Base-by-base conservation (phyloP, 2,888 invertebrate species). In the Blastobasis adustella region DNA sequence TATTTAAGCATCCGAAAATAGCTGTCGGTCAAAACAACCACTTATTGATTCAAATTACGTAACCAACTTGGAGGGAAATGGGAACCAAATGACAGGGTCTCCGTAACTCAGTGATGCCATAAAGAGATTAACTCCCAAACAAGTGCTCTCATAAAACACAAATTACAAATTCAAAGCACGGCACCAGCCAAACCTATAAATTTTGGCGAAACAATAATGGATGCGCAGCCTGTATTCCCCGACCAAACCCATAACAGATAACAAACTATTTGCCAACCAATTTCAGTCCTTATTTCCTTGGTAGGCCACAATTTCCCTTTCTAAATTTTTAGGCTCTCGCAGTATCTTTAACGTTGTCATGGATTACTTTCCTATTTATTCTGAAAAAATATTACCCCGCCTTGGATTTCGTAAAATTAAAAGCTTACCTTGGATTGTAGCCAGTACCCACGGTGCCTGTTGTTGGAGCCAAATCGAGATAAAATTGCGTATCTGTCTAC, bases 141-240 rank as follows among this genome's bases (percentile, higher is more conserved):
- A 62, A 70, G 61, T 65, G 63, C 62, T 64, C 65, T 66, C 61
- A 64, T 67, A 61, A 73, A 74, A 70, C 61, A 73, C 23, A 23
- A 23, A 76, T 76, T 75, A 76, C 66, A 69, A 71, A 77, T 77
- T 76, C 79, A 67, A 67, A 64, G 57, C 76, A 76, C 71, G 71
- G 62, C 61, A 66, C 57, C 61, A 62, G 62, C 54, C 47, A 55
- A 53, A 60, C 66, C 71, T 63, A 78, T 77, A 78, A 75, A 78
- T 77, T 76, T 71, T 59, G 55, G 59, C 65, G 69, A 73, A 76
- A 79, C 74, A 74, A 76, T 76, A 73, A 70, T 69, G 68, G 65
- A 69, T 68, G 62, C 63, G 55, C 58, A 57, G 66, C 56, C 60
- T 59, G 61, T 64, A 64, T 61, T 54, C 42, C 59, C 37, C 59